Evolutionary conservation across 2,113 vertebrate genomes (phyloP).

Genomic region (Pangasianodon hypophthalmus): DNA sequence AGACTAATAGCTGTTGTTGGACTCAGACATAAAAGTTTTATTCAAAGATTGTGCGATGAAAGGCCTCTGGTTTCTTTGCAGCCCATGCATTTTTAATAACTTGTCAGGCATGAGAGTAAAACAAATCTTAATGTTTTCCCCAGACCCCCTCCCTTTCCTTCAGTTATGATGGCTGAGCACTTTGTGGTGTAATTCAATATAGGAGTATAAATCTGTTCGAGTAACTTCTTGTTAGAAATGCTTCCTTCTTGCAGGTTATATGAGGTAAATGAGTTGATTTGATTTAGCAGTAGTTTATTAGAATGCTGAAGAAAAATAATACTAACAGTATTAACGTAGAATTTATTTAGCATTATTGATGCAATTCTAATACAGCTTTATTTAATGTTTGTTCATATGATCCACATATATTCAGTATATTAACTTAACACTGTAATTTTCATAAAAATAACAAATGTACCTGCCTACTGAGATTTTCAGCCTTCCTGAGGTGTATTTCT

Average conservation of each 20-base stretch:
- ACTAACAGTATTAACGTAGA: neutral
- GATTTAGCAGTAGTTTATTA: neutral
- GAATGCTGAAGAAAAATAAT: neutral
- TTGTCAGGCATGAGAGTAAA: constrained; percentile 29
- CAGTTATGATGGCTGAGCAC: constrained; percentile 21
- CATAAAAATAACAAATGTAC: neutral
- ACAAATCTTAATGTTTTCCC: constrained; percentile 38
- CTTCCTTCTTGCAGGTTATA: neutral
- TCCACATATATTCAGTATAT: neutral
- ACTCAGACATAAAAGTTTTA: constrained; percentile 51
- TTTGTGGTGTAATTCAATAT: constrained; percentile 8
- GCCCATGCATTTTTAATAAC: constrained; percentile 49
- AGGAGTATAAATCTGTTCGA: constrained; percentile 1
- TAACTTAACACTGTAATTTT: neutral
- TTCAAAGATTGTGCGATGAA: constrained; percentile 42
- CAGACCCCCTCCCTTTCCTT: neutral
- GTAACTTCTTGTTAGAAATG: neutral
- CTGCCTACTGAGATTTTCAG: neutral
- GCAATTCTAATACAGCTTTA: neutral
- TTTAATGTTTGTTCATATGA: neutral
- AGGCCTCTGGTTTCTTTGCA: constrained; percentile 45
- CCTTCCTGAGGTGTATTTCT: neutral
- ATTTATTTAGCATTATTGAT: neutral
- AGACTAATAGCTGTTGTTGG: constrained; percentile 51
- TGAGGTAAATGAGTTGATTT: neutral